Percentiles rank a stretch among this genome's conserved stretches.
phyloP scores from a whole-genome alignment of 2,888 invertebrate genomes.

The Pemphredon lugubris region DNA sequence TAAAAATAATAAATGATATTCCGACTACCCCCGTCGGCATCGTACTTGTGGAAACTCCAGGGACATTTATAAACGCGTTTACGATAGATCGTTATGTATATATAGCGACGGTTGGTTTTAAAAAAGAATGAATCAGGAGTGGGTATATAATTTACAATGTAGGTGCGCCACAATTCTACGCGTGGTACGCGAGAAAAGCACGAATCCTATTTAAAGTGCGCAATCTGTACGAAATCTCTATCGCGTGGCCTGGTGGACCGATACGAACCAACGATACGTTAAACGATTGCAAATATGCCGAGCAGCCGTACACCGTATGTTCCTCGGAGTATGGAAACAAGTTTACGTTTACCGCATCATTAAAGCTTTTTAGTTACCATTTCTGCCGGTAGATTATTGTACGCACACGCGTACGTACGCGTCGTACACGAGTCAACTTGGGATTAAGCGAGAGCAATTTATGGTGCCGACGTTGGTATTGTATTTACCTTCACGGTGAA shows the following conservation, averaged over 20 bases:
- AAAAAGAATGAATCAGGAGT: no score
- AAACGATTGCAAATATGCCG: constrained; percentile 17
- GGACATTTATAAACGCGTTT: no score
- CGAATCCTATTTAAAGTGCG: constrained; percentile 14
- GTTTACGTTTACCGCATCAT: constrained; percentile 29
- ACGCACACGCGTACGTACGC: background rate
- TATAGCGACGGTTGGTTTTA: no score
- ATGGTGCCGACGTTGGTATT: no score
- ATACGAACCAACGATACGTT: constrained; percentile 30
- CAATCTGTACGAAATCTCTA: constrained; percentile 11
- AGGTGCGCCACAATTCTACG: background rate
- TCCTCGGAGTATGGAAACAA: background rate
- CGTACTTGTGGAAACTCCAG: background rate
- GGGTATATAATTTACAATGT: background rate
- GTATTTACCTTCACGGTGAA: no score
- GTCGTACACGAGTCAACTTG: no score
- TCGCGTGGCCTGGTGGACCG: background rate
- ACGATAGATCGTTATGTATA: no score
- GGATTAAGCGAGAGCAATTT: no score
- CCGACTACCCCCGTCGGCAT: background rate
- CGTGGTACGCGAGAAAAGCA: background rate
- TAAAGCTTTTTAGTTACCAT: constrained; percentile 52
- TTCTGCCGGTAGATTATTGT: constrained; percentile 31
- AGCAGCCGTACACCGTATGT: background rate
- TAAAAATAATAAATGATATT: background rate